Evolutionary conservation across 2,113 vertebrate species (phyloP), one percentile per base, ranked within the genome.

Genomic region (Phrynosoma platyrhinos): DNA sequence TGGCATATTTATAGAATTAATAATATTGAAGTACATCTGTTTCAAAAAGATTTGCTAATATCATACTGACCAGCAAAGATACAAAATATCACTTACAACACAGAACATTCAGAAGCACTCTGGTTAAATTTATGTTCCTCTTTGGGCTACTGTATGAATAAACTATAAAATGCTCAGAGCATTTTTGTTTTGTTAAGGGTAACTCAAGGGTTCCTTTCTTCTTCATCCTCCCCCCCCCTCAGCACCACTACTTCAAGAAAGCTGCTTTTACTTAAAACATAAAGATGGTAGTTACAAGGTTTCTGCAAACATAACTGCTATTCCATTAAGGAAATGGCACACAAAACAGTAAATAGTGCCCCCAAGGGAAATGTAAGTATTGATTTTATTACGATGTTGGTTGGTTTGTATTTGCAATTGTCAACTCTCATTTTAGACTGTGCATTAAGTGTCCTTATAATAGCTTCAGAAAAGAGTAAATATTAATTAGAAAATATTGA

Each of bases 321-420:
- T 97, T 97, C 96, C 95, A 97, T 98, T 98, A 98, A 96, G 96
- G 96, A 97, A 98, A 98, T 97, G 96, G 96, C 94, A 96, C 95
- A 95, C 96, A 95, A 96, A 97, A 97, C 96, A 97, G 96, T 97
- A 97, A 97, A 97, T 97, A 97, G 95, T 95, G 93, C 95, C 96
- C 97, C 95, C 96, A 62, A 95, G 97, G 97, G 97, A 97, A 97
- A 97, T 97, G 97, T 97, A 97, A 96, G 96, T 96, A 97, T 97
- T 97, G 97, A 98, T 97, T 97, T 97, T 97, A 97, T 97, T 97
- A 97, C 97, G 94, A 93, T 95, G 97, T 96, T 96, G 96, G 95
- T 96, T 97, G 97, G 97, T 95, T 96, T 96, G 95, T 96, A 96
- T 98, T 97, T 97, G 96, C 96, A 97, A 97, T 97, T 97, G 97